These are phyloP conservation scores for Thalassarche chlororhynchos DNA, from an alignment of 2,113 vertebrate species.

Conservation along the genomic window DNA sequence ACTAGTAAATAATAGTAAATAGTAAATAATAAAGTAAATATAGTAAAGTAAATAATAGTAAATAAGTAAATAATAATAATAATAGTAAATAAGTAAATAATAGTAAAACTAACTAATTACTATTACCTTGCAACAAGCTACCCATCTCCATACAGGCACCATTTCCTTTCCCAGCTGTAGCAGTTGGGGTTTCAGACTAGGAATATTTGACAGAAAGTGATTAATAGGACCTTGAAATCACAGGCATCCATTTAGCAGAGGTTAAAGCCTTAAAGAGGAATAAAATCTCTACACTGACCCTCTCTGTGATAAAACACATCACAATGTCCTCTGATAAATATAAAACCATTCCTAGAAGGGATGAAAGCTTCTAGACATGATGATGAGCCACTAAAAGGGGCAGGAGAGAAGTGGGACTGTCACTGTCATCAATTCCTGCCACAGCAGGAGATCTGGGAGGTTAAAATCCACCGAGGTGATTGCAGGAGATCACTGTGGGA, in stretches of 20 bases:
- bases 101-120: too few relatives aligned
- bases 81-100: too few relatives aligned
- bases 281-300: neutral
- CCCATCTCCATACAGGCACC: neutral
- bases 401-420: neutral
- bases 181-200: neutral
- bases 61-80: too few relatives aligned
- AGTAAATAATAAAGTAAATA: too few relatives aligned
- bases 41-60: too few relatives aligned
- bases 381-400: neutral
- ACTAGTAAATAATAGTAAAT: too few relatives aligned
- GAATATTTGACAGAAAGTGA: neutral
- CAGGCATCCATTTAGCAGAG: neutral
- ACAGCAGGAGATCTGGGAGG: neutral
- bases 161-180: neutral
- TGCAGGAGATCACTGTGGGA: neutral
- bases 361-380: neutral
- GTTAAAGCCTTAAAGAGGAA: neutral
- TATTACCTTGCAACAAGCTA: neutral
- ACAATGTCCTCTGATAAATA: neutral
- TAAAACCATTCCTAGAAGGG: neutral
- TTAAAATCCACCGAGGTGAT: neutral
- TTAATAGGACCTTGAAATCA: neutral
- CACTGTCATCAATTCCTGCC: neutral
- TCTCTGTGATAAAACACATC: neutral